Evolutionary conservation across 2,888 invertebrate species (phyloP), one percentile per base, ranked within the genome.

Genomic region (Pachydiplax longipennis): DNA sequence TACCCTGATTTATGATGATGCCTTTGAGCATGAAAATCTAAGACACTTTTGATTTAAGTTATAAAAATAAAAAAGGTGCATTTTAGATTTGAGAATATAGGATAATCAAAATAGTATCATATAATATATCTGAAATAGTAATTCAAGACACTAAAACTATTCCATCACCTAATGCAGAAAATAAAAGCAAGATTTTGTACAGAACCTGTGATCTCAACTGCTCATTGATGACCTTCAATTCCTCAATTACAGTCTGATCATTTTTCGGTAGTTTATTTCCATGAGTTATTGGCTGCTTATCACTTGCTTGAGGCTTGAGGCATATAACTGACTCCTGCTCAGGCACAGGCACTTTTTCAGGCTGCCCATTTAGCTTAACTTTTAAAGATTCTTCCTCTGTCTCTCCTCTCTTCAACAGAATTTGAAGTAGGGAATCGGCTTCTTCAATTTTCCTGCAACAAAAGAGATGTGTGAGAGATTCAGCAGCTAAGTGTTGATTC

Each of bases 191-290:
- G 12, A 83, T 58, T 15, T 48, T 6, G 53, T 31, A 53, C 81
- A 58, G 53, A 80, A 81, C 87, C 87, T 87, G 87, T 37, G 87
- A 65, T 37, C 87, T 87, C 31, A 87, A 87, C 13, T 96, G 96
- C 91, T 95, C 95, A 93, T 96, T 96, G 15, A 96, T 94, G 83
- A 95, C 96, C 93, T 95, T 95, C 81, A 97, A 93, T 93, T 97
- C 97, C 93, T 96, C 97, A 87, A 97, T 95, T 81, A 96, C 95
- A 44, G 94, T 95, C 90, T 95, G 94, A 90, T 96, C 95, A 91
- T 95, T 95, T 93, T 96, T 96, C 5, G 96, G 96, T 92, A 94
- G 94, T 93, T 95, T 96, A 92, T 94, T 95, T 13, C 92, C 91
- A 25, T 82, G 90, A 37, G 91, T 44, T 18, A 61, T 31, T n/a